phyloP scores from a whole-genome alignment of 2,797 vertebrate genomes.

The Anguilla megastoma region DNA sequence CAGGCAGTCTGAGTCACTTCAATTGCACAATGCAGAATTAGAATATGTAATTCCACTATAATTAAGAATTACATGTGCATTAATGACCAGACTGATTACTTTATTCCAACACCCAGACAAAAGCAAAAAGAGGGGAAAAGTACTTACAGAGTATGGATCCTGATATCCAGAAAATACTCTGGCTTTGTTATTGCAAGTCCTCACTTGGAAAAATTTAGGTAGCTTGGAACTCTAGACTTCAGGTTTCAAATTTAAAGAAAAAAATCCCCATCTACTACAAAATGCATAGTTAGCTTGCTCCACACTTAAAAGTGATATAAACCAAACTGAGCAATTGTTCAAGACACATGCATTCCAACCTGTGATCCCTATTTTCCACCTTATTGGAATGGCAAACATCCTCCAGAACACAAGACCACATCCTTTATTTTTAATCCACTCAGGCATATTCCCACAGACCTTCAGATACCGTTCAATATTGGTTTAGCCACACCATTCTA shows the following conservation, averaged over 20 bases:
- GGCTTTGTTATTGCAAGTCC: constrained; percentile 47
- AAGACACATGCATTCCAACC: constrained; percentile 14
- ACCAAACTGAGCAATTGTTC: background rate
- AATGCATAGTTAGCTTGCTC: background rate
- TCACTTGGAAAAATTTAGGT: constrained; percentile 41
- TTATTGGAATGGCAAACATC: constrained; percentile 28
- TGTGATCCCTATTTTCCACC: constrained; percentile 9
- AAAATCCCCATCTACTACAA: constrained; percentile 47
- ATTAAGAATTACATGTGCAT: background rate
- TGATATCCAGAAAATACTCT: constrained; percentile 33
- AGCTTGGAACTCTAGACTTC: constrained; percentile 13
- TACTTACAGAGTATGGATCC: constrained; percentile 57
- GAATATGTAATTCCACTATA: background rate
- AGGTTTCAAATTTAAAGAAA: constrained; percentile 37
- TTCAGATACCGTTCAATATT: constrained; percentile 52
- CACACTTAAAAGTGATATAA: background rate
- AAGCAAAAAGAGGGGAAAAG: constrained; percentile 32
- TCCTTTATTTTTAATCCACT: constrained; percentile 50
- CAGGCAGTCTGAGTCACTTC: background rate
- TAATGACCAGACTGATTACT: background rate
- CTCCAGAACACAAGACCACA: constrained; percentile 49
- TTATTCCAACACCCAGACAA: constrained; percentile 15
- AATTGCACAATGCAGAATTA: background rate
- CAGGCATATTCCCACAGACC: constrained; percentile 33
- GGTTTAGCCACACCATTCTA: constrained; percentile 50